Evolutionary conservation across 2,888 invertebrate genomes (phyloP).

Genomic region (Pocota personata): DNA sequence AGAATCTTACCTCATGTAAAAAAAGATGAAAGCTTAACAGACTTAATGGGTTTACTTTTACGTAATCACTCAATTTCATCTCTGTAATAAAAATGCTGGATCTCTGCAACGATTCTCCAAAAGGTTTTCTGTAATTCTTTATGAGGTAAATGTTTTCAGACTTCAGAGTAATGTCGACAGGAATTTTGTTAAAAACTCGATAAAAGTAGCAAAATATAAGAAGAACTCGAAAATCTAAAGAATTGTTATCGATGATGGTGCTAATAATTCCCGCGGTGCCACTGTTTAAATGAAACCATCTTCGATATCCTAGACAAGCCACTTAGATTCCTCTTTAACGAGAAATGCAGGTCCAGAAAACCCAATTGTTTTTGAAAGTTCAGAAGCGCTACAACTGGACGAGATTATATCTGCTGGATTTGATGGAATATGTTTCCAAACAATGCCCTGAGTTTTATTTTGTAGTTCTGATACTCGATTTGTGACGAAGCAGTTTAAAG

Average conservation of each 20-base stretch:
- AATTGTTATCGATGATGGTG: not conserved
- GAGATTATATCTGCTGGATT: slow-evolving; percentile 20
- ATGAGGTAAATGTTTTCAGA: not conserved
- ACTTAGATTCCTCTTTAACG: no score
- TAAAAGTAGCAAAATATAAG: no score
- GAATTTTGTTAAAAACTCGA: slow-evolving; percentile 4
- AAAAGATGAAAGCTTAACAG: no score
- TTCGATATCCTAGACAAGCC: no score
- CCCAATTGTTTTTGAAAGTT: not conserved
- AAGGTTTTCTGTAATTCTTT: not conserved
- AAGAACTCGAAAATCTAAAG: slow-evolving; percentile 2
- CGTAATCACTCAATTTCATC: no score
- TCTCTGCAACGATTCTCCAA: no score
- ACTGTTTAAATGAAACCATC: not conserved
- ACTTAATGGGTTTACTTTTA: no score
- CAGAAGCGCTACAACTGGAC: not conserved
- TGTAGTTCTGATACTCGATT: slow-evolving; percentile 6
- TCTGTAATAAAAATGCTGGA: no score
- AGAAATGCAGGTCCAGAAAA: not conserved
- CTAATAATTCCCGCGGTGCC: slow-evolving; percentile 1
- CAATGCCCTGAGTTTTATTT: not conserved
- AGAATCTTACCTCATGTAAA: no score
- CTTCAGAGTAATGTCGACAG: not conserved
- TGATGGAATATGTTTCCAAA: no score
- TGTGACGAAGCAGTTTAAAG: no score